Evolutionary conservation across 2,797 vertebrate genomes (phyloP).

Genomic region (Chelmon rostratus): DNA sequence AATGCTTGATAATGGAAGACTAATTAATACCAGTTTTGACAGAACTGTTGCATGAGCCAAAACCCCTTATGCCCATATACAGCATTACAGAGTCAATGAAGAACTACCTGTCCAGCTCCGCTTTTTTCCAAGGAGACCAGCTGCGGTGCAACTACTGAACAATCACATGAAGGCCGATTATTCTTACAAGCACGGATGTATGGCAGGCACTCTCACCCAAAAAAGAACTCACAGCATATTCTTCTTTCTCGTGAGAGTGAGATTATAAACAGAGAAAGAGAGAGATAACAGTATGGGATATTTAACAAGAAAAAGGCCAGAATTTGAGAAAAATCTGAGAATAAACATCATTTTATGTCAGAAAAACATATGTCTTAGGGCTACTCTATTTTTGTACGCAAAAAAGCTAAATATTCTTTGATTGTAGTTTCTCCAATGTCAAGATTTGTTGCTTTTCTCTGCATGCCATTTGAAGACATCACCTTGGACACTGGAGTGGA

Average conservation of each 20-base stretch:
- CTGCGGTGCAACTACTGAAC: constrained; percentile 20
- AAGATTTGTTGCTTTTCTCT: not conserved
- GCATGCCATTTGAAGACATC: not conserved
- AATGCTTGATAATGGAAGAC: constrained; percentile 35
- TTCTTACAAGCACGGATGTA: constrained; percentile 14
- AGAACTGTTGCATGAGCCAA: constrained; percentile 26
- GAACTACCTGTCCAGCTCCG: constrained; percentile 28
- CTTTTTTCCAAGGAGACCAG: constrained; percentile 4
- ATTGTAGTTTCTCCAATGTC: not conserved
- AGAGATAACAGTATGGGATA: not conserved
- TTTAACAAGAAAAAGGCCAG: not conserved
- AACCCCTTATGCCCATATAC: constrained; percentile 5
- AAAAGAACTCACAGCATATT: not conserved
- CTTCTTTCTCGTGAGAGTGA: not conserved
- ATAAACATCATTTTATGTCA: not conserved
- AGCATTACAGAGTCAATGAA: not conserved
- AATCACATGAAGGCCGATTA: constrained; percentile 5
- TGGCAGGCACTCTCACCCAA: not conserved
- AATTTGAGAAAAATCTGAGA: not conserved
- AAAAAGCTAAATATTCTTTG: not conserved
- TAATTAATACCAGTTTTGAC: constrained; percentile 35
- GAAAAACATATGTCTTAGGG: not conserved
- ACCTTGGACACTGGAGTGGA: not conserved
- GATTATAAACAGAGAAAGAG: not conserved
- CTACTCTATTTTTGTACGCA: too few species aligned